phyloP scores from a whole-genome alignment of 2,888 invertebrate genomes.

The Adela reaumurella region DNA sequence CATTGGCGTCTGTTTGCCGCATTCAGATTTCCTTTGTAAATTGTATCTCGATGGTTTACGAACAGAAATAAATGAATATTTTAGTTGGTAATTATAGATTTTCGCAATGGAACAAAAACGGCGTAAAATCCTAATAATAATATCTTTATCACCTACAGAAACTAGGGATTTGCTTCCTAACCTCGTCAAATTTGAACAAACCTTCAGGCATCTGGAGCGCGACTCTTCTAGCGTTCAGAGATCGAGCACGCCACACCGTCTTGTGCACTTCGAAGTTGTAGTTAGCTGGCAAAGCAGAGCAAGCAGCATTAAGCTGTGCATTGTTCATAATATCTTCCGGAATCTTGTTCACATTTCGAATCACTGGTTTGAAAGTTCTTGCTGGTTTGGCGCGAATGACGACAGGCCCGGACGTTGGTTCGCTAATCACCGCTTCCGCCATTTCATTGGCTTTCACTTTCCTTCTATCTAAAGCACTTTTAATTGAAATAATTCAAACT shows the following conservation, averaged over 20 bases:
- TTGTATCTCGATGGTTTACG: too few relatives aligned
- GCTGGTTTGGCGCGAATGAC: conserved; percentile 75
- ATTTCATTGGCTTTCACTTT: too few relatives aligned
- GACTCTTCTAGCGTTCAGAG: conserved; percentile 79
- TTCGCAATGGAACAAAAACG: too few relatives aligned
- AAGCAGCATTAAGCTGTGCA: conserved; percentile 66
- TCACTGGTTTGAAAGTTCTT: conserved; percentile 73
- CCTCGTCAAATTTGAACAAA: conserved; percentile 9
- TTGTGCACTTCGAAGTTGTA: conserved; percentile 98
- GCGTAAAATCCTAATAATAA: too few relatives aligned
- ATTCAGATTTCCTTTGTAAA: too few relatives aligned
- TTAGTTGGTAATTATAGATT: too few relatives aligned
- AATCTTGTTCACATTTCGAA: conserved; percentile 71
- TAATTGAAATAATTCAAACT: too few relatives aligned
- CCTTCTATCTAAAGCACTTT: too few relatives aligned
- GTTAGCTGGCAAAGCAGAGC: conserved; percentile 79
- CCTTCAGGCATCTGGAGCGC: conserved; percentile 97
- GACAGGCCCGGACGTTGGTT: conserved; percentile 37
- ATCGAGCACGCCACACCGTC: conserved; percentile 92
- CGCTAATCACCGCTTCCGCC: background rate
- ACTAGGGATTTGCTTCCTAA: too few relatives aligned
- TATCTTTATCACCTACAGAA: too few relatives aligned
- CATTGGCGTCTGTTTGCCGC: too few relatives aligned
- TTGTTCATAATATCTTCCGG: conserved; percentile 77
- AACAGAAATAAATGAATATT: too few relatives aligned